Evolutionary conservation across 2,113 vertebrate genomes (phyloP).

Genomic region (Fregetta grallaria): DNA sequence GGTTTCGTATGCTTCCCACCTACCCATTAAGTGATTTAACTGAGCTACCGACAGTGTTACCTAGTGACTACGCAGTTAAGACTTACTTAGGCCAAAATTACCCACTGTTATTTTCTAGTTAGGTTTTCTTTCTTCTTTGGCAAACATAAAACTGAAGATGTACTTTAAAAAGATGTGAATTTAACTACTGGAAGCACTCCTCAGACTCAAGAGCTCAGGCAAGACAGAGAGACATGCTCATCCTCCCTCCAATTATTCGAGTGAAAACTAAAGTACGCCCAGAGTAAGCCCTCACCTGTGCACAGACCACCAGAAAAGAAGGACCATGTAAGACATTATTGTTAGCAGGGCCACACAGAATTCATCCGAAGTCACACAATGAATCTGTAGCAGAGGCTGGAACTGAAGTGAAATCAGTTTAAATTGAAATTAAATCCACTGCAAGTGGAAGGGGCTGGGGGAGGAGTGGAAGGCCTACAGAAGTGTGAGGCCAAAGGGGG

Average conservation of each 20-base stretch:
- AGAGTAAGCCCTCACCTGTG: neutral
- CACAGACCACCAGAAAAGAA: neutral
- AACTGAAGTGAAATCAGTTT: neutral
- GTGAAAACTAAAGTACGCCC: neutral
- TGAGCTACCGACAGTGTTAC: constrained; percentile 16
- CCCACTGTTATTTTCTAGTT: neutral
- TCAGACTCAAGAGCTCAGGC: neutral
- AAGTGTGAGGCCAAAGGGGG: neutral
- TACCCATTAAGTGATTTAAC: constrained; percentile 9
- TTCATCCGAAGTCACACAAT: neutral
- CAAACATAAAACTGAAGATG: neutral
- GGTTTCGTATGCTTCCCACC: constrained; percentile 14
- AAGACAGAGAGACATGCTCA: neutral
- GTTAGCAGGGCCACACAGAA: neutral
- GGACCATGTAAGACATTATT: too few species aligned
- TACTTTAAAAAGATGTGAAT: neutral
- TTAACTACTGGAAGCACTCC: neutral
- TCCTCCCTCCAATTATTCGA: neutral
- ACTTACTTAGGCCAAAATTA: neutral
- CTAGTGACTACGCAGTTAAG: neutral
- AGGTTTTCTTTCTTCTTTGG: neutral
- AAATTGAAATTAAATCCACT: neutral
- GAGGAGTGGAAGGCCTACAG: neutral
- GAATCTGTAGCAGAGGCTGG: neutral
- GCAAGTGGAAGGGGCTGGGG: neutral